A percentile compares a stretch with the other conserved stretches of the same genome.
Conservation (phyloP, 1,140 invertebrate genomes). For the Bombus ignitus region DNA sequence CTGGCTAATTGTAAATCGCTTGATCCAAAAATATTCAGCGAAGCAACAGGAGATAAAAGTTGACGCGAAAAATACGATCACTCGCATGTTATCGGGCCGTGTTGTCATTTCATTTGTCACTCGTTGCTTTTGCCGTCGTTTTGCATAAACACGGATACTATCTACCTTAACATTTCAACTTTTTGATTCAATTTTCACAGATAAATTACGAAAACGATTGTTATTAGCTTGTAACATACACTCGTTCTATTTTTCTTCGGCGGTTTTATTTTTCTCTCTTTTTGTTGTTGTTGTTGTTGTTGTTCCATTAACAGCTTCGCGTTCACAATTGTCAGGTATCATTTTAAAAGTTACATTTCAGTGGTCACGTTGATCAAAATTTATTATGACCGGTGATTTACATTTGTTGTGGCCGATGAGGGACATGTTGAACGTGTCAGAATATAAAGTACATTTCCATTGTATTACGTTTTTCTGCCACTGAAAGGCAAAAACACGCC, state of each 20-base stretch:
- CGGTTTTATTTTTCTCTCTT: not conserved
- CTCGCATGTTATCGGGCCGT: not conserved
- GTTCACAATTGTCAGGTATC: not conserved
- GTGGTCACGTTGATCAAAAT: not conserved
- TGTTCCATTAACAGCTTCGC: not conserved
- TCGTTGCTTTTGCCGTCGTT: not conserved
- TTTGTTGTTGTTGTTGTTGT: too few species aligned
- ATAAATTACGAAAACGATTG: not conserved
- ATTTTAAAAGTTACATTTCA: not conserved
- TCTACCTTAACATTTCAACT: not conserved
- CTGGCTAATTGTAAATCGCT: slow-evolving; percentile 14
- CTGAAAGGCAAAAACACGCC: too few species aligned
- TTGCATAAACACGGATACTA: not conserved
- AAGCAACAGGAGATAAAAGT: not conserved
- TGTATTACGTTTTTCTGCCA: too few species aligned
- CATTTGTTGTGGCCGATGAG: too few species aligned
- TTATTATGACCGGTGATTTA: not conserved
- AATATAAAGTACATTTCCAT: not conserved
- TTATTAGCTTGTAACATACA: not conserved
- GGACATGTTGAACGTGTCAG: not conserved
- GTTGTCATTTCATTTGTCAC: slow-evolving; percentile 16
- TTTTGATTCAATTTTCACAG: not conserved
- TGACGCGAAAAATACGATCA: slow-evolving; percentile 19
- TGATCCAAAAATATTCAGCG: slow-evolving; percentile 6
- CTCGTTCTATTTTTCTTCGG: not conserved